These are phyloP conservation scores for Danaus melanippus DNA, from an alignment of 1,140 invertebrate species.

Conservation along the genomic window DNA sequence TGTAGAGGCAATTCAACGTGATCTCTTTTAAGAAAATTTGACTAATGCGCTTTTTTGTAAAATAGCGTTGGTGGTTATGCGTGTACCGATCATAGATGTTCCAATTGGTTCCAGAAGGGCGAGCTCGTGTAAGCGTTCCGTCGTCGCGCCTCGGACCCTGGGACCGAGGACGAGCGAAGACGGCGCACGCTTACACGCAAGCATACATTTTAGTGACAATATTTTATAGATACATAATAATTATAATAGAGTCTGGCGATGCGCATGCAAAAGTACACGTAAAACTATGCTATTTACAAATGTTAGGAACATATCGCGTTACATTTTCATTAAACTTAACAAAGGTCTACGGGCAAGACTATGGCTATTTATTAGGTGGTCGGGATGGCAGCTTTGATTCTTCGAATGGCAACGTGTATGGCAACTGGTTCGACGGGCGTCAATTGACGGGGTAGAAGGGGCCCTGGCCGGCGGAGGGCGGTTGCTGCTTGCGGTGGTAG, in stretches of 20 bases:
- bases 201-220: constrained; percentile 39
- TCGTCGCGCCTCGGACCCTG: constrained; percentile 9
- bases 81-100: constrained; percentile 65
- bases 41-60: constrained; percentile 65
- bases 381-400: constrained; percentile 59
- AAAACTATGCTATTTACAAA: constrained; percentile 70
- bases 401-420: constrained; percentile 54
- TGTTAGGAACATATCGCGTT: constrained; percentile 71
- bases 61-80: constrained; percentile 64
- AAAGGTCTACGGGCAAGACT: constrained; percentile 65
- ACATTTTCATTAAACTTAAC: constrained; percentile 60
- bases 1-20: constrained; percentile 63
- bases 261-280: constrained; percentile 64
- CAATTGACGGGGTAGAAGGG: constrained; percentile 72
- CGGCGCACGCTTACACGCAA: constrained; percentile 39
- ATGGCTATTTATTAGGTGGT: constrained; percentile 62
- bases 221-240: constrained; percentile 48
- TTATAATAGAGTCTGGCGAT: constrained; percentile 54
- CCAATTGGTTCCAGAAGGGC: constrained; percentile 71
- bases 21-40: constrained; percentile 38
- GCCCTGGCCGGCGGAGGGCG: constrained; percentile 52
- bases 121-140: constrained; percentile 33
- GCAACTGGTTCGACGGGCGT: constrained; percentile 40
- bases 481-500: constrained; percentile 82
- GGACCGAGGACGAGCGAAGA: constrained; percentile 12